These are phyloP conservation scores for Pseudoips prasinana DNA, from an alignment of 2,888 invertebrate genomes.

Conservation along the genomic window DNA sequence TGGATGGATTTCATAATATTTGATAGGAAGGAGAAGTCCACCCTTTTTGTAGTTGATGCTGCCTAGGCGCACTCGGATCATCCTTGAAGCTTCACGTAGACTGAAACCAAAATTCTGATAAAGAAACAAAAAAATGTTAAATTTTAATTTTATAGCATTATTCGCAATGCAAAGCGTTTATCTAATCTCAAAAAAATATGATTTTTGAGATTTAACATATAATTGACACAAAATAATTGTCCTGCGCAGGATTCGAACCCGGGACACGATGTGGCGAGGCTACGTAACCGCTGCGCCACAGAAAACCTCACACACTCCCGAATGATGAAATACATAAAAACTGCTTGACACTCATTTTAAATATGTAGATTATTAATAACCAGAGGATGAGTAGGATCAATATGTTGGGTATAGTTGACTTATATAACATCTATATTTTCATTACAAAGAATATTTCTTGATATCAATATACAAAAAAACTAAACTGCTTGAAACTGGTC, in stretches of 20 bases:
- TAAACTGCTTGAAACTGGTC: not conserved
- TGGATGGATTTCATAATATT: conserved; percentile 60
- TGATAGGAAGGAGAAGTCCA: conserved; percentile 49
- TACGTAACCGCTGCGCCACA: not conserved
- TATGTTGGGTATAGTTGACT: too few relatives aligned
- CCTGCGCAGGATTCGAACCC: too few relatives aligned
- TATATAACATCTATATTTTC: too few relatives aligned
- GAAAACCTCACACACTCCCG: not conserved
- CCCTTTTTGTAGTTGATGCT: conserved; percentile 64
- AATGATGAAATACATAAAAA: not conserved
- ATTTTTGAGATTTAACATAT: not conserved
- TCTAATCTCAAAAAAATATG: not conserved
- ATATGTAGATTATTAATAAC: not conserved
- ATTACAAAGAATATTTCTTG: too few relatives aligned
- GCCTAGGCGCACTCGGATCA: conserved; percentile 57
- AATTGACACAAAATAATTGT: too few relatives aligned
- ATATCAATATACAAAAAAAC: too few relatives aligned
- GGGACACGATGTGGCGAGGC: too few relatives aligned
- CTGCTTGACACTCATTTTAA: not conserved
- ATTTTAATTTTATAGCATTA: too few relatives aligned
- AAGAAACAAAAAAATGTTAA: too few relatives aligned
- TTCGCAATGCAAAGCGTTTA: too few relatives aligned
- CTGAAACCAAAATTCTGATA: conserved; percentile 35
- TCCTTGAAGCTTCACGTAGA: conserved; percentile 45
- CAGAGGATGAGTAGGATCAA: too few relatives aligned